Base-by-base conservation (phyloP, 2,888 invertebrate genomes). In the Pseudococcus longispinus region DNA sequence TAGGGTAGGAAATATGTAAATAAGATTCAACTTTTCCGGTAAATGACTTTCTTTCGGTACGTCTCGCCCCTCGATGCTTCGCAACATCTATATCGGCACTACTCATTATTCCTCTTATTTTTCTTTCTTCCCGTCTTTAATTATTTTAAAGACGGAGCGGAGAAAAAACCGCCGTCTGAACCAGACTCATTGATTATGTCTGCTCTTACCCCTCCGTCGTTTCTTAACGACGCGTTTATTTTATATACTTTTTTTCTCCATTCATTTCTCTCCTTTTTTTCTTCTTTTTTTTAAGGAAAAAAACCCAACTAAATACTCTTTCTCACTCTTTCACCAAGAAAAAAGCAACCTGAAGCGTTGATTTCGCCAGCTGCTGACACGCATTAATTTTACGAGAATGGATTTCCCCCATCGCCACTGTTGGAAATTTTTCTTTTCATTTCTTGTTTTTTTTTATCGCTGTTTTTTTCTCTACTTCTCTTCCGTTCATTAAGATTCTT, bases 321-420 rank as follows among this genome's bases (percentile, higher is more conserved):
- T 80, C 77, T 80, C 77, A n/a, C 77, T 80, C 77, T 37, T 80
- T 42, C 77, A 80, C 77, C 77, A 42, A 84, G 60, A 84, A 84
- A 82, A 84, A 80, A 70, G 55, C 46, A 46, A 80, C 86, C 77
- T 55, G 77, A 86, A 86, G 80, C 86, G 86, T 86, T 80, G 86
- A 80, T 77, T 77, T 86, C 77, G 18, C 80, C 80, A 86, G 46
- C 86, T 80, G 86, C 86, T 86, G 86, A 86, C 86, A 86, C 86
- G 86, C 86, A 86, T 86, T 86, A 86, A 86, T 86, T 86, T 86
- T 86, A 86, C 86, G 86, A 86, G 86, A 86, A 86, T 86, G 86
- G 51, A 42, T 86, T 80, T 80, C 51, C 80, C 74, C 65, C 44
- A 65, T 70, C 85, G 6, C 85, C 70, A 60, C 84, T 84, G 15